Conservation (phyloP, 1,140 invertebrate genomes). For the Cryptotermes secundus region DNA sequence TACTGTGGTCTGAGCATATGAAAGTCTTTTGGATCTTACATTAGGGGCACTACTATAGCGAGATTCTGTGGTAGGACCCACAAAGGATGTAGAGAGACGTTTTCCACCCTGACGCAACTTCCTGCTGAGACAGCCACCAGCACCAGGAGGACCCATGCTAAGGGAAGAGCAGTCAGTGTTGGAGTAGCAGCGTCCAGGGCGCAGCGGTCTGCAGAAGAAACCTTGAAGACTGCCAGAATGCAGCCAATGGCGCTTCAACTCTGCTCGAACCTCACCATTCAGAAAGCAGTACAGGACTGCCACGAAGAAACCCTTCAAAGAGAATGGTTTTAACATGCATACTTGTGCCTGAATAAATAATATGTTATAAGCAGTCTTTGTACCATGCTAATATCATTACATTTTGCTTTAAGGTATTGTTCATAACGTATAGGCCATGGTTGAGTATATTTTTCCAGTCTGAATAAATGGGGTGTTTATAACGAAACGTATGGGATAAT, state of each 20-base stretch:
- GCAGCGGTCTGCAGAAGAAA: background rate
- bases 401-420: too few relatives aligned
- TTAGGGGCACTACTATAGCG: background rate
- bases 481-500: too few relatives aligned
- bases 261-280: constrained; percentile 58
- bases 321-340: too few relatives aligned
- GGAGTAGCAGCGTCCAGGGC: background rate
- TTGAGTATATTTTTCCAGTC: too few relatives aligned
- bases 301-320: constrained; percentile 58
- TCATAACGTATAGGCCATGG: too few relatives aligned
- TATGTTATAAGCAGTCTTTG: too few relatives aligned
- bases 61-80: background rate
- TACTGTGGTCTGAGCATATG: too few relatives aligned
- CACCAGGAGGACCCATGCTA: background rate
- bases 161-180: background rate
- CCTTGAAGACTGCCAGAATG: background rate
- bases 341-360: too few relatives aligned
- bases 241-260: constrained; percentile 45
- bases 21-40: background rate
- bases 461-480: too few relatives aligned
- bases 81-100: background rate
- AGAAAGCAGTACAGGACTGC: constrained; percentile 61
- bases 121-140: background rate
- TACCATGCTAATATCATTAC: too few relatives aligned
- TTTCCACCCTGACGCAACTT: background rate